Conservation (phyloP, 2,797 vertebrate genomes). For the Sebastolobus altivelis region DNA sequence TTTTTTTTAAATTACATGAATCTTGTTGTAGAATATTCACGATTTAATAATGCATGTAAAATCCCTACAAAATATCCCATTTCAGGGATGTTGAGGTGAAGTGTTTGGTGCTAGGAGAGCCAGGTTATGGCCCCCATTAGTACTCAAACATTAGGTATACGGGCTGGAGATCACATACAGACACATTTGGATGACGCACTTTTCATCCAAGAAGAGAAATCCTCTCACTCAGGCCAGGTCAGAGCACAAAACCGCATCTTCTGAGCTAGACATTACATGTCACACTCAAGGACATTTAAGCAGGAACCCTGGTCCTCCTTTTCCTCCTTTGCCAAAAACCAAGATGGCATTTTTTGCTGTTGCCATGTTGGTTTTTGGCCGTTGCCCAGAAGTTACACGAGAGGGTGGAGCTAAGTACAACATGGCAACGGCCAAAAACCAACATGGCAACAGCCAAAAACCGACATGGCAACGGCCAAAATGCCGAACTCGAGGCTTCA, state of each 20-base stretch:
- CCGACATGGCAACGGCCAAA: too few relatives aligned
- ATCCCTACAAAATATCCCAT: constrained; percentile 9
- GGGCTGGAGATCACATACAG: not conserved
- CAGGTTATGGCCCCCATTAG: constrained; percentile 13
- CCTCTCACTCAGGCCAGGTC: not conserved
- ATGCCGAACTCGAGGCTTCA: too few relatives aligned
- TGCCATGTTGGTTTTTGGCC: too few relatives aligned
- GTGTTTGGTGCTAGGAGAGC: not conserved
- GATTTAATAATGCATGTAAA: constrained; percentile 11
- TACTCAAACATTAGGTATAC: not conserved
- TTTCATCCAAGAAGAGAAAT: constrained; percentile 23
- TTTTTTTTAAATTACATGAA: constrained; percentile 2
- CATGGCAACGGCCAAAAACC: too few relatives aligned
- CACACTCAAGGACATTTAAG: constrained; percentile 30
- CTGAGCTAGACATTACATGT: not conserved
- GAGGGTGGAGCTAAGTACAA: too few relatives aligned
- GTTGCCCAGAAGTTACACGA: too few relatives aligned
- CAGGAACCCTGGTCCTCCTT: not conserved
- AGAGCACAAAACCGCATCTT: constrained; percentile 5
- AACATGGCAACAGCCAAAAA: too few relatives aligned
- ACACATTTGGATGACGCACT: constrained; percentile 18
- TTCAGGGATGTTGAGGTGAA: constrained; percentile 5
- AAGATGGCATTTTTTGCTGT: too few relatives aligned
- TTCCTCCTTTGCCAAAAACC: not conserved
- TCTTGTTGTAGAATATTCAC: constrained; percentile 23